These are phyloP conservation scores for Belgica antarctica DNA, from an alignment of 2,888 invertebrate genomes.

Conservation along the genomic window DNA sequence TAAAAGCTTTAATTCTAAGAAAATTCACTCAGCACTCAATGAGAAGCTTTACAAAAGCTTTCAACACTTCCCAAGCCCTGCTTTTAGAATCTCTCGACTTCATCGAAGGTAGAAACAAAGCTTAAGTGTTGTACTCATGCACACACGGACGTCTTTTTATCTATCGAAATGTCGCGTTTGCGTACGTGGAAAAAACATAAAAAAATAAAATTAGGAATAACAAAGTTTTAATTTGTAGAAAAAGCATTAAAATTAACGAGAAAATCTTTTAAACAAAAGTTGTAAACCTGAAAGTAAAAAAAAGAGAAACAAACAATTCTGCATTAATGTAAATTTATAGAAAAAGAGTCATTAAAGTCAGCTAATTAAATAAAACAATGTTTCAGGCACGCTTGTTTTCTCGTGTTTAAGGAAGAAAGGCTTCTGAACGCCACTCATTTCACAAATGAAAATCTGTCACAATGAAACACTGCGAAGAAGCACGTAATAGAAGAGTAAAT, in stretches of 20 bases:
- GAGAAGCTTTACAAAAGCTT: too few relatives aligned
- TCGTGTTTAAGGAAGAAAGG: conserved; percentile 23
- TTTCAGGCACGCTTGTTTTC: background rate
- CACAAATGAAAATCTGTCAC: conserved; percentile 40
- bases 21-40: too few relatives aligned
- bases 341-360: conserved; percentile 14
- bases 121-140: background rate
- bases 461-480: conserved; percentile 29
- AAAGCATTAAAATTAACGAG: conserved; percentile 1
- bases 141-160: conserved; percentile 1
- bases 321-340: conserved; percentile 41
- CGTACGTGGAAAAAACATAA: background rate
- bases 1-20: too few relatives aligned
- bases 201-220: background rate
- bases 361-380: conserved; percentile 22
- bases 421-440: conserved; percentile 39
- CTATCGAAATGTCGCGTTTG: background rate
- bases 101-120: too few relatives aligned
- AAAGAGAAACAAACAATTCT: conserved; percentile 21
- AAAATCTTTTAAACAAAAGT: conserved; percentile 18
- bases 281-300: conserved; percentile 37
- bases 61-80: too few relatives aligned
- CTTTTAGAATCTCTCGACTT: too few relatives aligned
- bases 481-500: conserved; percentile 44
- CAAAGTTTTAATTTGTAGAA: background rate